Conservation (phyloP, 2,113 vertebrate species). For the Chaetura pelagica region DNA sequence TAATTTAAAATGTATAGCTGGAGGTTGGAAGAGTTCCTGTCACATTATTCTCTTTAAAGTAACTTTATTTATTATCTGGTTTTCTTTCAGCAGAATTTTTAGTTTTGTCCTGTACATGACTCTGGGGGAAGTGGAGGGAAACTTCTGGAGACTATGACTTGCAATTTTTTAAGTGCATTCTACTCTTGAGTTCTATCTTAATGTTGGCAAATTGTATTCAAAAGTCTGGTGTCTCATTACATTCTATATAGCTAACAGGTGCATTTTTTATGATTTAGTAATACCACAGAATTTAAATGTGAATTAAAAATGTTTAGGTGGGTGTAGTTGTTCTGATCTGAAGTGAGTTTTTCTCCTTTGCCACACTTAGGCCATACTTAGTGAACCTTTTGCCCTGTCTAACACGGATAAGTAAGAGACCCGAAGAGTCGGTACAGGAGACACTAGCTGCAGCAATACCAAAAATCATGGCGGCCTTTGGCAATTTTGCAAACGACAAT, state of each 20-base stretch:
- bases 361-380: constrained; percentile 85
- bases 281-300: background rate
- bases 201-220: background rate
- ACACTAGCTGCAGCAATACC: constrained; percentile 90
- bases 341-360: background rate
- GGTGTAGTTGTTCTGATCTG: background rate
- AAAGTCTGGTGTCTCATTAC: background rate
- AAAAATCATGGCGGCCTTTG: constrained; percentile 93
- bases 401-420: constrained; percentile 89
- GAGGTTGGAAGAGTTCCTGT: background rate
- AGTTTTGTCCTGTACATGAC: background rate
- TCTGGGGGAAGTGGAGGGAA: background rate
- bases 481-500: constrained; percentile 94
- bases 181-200: background rate
- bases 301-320: background rate
- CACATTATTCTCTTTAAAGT: background rate
- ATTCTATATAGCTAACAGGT: background rate
- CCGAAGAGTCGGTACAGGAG: constrained; percentile 94
- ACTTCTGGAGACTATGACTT: background rate
- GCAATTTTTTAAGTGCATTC: background rate
- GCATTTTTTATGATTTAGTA: background rate
- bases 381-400: constrained; percentile 96
- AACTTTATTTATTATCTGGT: background rate
- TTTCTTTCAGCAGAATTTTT: background rate
- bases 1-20: background rate